Evolutionary conservation across 2,888 invertebrate species (phyloP).

Genomic region (Leptodirus hochenwartii): DNA sequence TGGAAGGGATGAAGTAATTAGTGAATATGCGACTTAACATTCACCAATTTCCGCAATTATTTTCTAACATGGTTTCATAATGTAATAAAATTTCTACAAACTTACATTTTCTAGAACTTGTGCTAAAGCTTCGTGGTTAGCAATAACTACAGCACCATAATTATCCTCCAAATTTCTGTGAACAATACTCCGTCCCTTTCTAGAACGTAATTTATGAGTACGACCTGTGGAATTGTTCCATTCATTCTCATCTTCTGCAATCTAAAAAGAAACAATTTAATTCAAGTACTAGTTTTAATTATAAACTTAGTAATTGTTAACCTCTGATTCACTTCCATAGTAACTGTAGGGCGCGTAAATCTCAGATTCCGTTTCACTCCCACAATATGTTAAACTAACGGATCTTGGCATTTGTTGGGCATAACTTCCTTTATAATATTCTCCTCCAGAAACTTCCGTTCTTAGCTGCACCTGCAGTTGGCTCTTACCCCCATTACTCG

Average conservation of each 20-base stretch:
- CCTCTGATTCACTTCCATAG: conserved; percentile 40
- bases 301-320: conserved; percentile 12
- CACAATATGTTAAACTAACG: conserved; percentile 59
- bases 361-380: conserved; percentile 69
- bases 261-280: conserved; percentile 19
- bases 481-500: conserved; percentile 21
- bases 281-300: not conserved
- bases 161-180: conserved; percentile 77
- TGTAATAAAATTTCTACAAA: conserved; percentile 5
- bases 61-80: not conserved
- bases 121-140: conserved; percentile 77
- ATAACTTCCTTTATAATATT: conserved; percentile 41
- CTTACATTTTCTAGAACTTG: conserved; percentile 75
- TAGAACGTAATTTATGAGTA: conserved; percentile 40
- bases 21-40: not conserved
- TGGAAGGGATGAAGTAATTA: not conserved
- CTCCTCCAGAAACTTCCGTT: conserved; percentile 32
- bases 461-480: conserved; percentile 26
- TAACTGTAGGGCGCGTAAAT: conserved; percentile 70
- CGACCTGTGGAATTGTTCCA: conserved; percentile 20
- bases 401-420: conserved; percentile 34
- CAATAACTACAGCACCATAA: conserved; percentile 76
- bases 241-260: conserved; percentile 32
- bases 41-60: not conserved
- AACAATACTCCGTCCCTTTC: conserved; percentile 66